Evolutionary conservation across 2,797 vertebrate species (phyloP), one percentile per base, ranked within the genome.

Genomic region (Poecilia picta): DNA sequence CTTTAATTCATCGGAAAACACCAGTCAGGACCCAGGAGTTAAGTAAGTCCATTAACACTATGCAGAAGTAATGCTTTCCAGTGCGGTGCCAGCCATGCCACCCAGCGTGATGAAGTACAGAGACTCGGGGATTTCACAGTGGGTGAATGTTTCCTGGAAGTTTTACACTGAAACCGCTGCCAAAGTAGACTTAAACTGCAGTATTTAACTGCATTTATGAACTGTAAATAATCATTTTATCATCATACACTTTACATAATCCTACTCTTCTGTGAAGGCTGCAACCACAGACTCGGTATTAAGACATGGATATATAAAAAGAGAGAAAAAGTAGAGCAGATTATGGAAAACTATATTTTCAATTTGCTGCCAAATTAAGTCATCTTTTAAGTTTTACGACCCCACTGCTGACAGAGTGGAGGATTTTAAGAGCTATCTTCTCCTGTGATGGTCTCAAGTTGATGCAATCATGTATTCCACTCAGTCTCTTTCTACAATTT

Each of bases 1-100:
- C 88, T 92, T 95, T 93, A 94, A 95, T 95, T 95, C 93, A 94
- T 94, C 90, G 94, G 94, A 95, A 95, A 95, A 95, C 94, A 95
- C 92, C 91, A 92, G 93, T 92, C 91, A 90, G 89, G 92, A 91
- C 93, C 93, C 91, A 78, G 80, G 90, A 93, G 93, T 92, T 94
- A 95, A 94, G 94, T 94, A 92, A 94, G 92, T 94, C 94, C 92
- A 95, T 95, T 95, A 95, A 95, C 94, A 94, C 94, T 84, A 81
- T 66, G 91, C 85, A 91, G 85, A 77, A 88, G 92, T 91, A 89
- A 93, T 92, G 93, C 89, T 90, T 90, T 90, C 89, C 91, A 94
- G 89, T 82, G 86, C 73, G 0, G 83, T 94, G 92, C 93, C 93
- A 94, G 88, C 77, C 39, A 79, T 93, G 92, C 93, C 92, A 93